Conservation (phyloP, 2,888 invertebrate genomes). For the Allophyes oxyacanthae region DNA sequence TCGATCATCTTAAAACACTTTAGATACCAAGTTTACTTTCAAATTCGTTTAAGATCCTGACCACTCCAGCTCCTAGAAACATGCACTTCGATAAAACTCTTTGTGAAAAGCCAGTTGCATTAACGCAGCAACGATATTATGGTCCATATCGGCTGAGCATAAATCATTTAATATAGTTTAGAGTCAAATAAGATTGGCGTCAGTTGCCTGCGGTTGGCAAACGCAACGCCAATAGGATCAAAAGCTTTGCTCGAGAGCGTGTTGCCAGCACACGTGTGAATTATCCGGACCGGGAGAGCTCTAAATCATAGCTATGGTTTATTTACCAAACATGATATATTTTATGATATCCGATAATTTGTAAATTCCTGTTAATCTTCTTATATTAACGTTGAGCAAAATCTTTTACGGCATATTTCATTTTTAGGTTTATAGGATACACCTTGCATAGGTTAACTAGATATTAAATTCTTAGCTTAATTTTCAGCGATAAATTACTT, state of each 20-base stretch:
- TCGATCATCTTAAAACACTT: too few species aligned
- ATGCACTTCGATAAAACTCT: slow-evolving; percentile 7
- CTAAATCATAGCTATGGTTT: slow-evolving; percentile 70
- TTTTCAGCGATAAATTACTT: slow-evolving; percentile 37
- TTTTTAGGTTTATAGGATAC: slow-evolving; percentile 24
- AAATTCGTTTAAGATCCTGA: too few species aligned
- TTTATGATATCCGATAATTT: slow-evolving; percentile 65
- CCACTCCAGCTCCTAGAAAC: not conserved
- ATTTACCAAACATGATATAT: slow-evolving; percentile 65
- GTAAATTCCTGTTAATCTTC: slow-evolving; percentile 52
- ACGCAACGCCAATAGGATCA: slow-evolving; percentile 65
- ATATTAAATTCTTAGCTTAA: slow-evolving; percentile 1
- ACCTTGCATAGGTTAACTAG: slow-evolving; percentile 3
- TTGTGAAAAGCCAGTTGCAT: slow-evolving; percentile 21
- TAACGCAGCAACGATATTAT: slow-evolving; percentile 37
- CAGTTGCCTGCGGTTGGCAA: slow-evolving; percentile 46
- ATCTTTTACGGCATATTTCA: slow-evolving; percentile 7
- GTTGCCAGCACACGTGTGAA: slow-evolving; percentile 64
- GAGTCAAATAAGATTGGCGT: slow-evolving; percentile 48
- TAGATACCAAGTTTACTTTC: too few species aligned
- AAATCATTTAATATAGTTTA: slow-evolving; percentile 59
- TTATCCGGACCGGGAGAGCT: slow-evolving; percentile 54
- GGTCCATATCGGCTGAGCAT: slow-evolving; percentile 53
- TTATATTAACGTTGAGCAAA: slow-evolving; percentile 20
- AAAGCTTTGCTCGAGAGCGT: slow-evolving; percentile 66